Conservation (phyloP, 2,888 invertebrate species). For the Cryptosula pallasiana region DNA sequence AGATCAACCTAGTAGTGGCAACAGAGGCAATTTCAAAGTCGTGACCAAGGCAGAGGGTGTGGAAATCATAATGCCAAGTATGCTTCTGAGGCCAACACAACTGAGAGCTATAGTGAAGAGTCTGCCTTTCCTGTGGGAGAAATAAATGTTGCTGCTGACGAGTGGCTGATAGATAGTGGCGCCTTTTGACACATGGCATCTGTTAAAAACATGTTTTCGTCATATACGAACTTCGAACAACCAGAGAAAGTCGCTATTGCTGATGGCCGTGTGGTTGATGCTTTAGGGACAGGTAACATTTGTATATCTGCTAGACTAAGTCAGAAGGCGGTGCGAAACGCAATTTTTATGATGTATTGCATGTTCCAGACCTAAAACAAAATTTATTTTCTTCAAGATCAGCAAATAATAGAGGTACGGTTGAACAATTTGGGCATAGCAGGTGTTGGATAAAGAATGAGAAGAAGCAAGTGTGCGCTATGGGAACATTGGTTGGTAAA, state of each 20-base stretch:
- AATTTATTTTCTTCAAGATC: not conserved
- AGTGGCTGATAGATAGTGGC: conserved; percentile 24
- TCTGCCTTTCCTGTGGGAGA: not conserved
- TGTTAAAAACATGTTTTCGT: conserved; percentile 2
- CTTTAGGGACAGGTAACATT: not conserved
- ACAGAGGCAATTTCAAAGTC: not conserved
- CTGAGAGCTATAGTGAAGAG: conserved; percentile 2
- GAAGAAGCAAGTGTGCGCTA: conserved; percentile 2
- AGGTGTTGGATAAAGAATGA: not conserved
- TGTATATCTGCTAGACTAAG: too few relatives aligned
- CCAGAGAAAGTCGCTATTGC: not conserved
- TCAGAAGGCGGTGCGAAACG: not conserved
- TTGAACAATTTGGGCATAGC: not conserved
- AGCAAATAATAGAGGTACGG: not conserved
- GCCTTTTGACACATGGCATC: conserved; percentile 19
- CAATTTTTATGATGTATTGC: not conserved
- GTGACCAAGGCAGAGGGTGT: not conserved
- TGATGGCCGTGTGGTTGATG: not conserved
- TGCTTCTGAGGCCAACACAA: not conserved
- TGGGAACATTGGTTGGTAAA: not conserved
- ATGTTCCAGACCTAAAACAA: not conserved
- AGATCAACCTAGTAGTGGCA: not conserved
- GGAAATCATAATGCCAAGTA: not conserved
- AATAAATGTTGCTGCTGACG: not conserved
- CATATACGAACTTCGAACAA: not conserved